phyloP scores from a whole-genome alignment of 2,113 vertebrate genomes.

The Tricholaema leucomelas region DNA sequence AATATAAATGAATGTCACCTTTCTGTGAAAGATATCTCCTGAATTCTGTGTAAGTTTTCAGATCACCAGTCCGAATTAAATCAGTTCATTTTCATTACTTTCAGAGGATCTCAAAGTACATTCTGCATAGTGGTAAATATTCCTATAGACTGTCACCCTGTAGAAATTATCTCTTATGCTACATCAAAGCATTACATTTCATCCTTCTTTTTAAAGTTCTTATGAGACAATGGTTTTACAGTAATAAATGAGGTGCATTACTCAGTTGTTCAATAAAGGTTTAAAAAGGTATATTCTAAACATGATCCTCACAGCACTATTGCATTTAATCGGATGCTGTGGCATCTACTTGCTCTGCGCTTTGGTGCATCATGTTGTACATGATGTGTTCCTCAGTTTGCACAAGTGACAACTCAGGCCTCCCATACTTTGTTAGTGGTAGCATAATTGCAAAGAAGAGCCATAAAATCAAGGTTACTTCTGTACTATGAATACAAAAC shows the following conservation, averaged over 20 bases:
- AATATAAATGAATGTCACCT: neutral
- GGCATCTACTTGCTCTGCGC: neutral
- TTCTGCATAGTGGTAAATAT: neutral
- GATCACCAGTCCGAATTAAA: neutral
- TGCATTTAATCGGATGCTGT: neutral
- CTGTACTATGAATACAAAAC: constrained; percentile 2
- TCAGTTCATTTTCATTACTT: neutral
- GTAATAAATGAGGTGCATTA: neutral
- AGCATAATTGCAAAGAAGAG: constrained; percentile 22
- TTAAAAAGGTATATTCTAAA: neutral
- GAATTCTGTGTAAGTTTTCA: neutral
- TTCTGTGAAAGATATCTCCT: neutral
- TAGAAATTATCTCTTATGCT: neutral
- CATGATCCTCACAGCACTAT: neutral
- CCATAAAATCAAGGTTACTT: constrained; percentile 32
- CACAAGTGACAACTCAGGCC: neutral
- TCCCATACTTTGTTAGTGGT: neutral
- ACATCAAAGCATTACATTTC: neutral
- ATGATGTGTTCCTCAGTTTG: neutral
- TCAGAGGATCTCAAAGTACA: neutral
- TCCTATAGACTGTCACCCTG: neutral
- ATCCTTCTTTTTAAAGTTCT: neutral
- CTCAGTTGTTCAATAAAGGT: neutral
- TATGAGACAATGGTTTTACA: neutral
- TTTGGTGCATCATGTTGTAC: neutral